Evolutionary conservation across 2,797 vertebrate genomes (phyloP), one percentile per base, ranked within the genome.

Genomic region (Nyctalus aviator): DNA sequence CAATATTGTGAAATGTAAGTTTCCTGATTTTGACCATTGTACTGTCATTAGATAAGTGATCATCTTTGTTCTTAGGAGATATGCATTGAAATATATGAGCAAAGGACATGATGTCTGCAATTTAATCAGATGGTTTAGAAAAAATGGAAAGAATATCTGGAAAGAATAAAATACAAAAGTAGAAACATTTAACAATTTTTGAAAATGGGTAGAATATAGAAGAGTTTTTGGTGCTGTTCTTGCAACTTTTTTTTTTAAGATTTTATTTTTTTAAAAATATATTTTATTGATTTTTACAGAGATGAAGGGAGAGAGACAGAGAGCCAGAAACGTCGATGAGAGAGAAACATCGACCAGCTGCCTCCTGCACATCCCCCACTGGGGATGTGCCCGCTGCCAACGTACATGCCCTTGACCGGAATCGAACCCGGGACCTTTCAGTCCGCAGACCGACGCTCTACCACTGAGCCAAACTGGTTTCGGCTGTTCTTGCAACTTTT

Each of bases 151-250:
- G n/a, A n/a, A 21, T 71, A 15, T 83, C 12, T 66, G 30, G 37
- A 82, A 85, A 90, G 41, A 93, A 77, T 93, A 95, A 69, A 82
- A 83, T 93, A 18, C 30, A 93, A 69, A 86, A 86, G 32, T 79
- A 73, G 21, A 50, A 93, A 66, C 71, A 76, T 83, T 84, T 95
- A 59, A 69, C 25, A 69, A 20, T 37, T 88, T 71, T 8, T 69
- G 25, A 84, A 87, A 92, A 55, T 79, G 5, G 9, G 7, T 78
- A 46, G 76, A 82, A 32, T 35, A n/a, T 69, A 37, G 15, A 50
- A 76, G 18, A 76, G 14, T 72, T 88, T 90, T 88, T 30, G 46
- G 20, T 84, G 17, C 55, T 64, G 8, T 78, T 66, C 64, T 78
- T 90, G 35, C 35, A 95, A 85, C 12, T 92, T 92, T 88, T n/a